Percentiles rank a stretch among this genome's conserved stretches.
Conservation (phyloP, 2,797 vertebrate genomes). For the Crocidura indochinensis region DNA sequence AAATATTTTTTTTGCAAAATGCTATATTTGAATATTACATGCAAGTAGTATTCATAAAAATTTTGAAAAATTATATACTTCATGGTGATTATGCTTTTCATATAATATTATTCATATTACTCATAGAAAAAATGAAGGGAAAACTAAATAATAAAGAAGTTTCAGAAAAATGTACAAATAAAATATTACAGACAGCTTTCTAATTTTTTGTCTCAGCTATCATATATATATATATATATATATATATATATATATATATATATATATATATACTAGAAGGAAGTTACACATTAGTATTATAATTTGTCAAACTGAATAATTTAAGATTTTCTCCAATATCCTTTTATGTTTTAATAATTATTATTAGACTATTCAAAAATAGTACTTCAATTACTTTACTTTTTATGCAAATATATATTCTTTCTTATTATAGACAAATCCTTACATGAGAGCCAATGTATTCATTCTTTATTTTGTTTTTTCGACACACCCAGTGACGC, state of each 20-base stretch:
- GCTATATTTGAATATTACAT: not conserved
- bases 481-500: too few relatives aligned
- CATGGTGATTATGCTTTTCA: not conserved
- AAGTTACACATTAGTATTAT: too few relatives aligned
- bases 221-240: too few relatives aligned
- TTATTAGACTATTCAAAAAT: too few relatives aligned
- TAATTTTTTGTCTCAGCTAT: not conserved
- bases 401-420: not conserved
- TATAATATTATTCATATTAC: not conserved
- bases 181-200: not conserved
- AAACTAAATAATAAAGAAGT: not conserved
- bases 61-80: not conserved
- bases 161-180: not conserved
- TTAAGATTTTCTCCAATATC: not conserved
- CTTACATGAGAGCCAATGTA: too few relatives aligned
- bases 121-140: slow-evolving; percentile 12
- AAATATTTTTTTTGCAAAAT: not conserved
- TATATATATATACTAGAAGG: too few relatives aligned
- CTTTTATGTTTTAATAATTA: not conserved
- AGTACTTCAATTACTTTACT: too few relatives aligned
- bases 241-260: too few relatives aligned
- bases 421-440: not conserved
- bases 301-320: not conserved
- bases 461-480: too few relatives aligned
- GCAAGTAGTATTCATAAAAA: not conserved